A percentile compares a stretch with the other conserved stretches of the same genome.
Conservation (phyloP, 2,797 vertebrate genomes). For the Mus caroli region DNA sequence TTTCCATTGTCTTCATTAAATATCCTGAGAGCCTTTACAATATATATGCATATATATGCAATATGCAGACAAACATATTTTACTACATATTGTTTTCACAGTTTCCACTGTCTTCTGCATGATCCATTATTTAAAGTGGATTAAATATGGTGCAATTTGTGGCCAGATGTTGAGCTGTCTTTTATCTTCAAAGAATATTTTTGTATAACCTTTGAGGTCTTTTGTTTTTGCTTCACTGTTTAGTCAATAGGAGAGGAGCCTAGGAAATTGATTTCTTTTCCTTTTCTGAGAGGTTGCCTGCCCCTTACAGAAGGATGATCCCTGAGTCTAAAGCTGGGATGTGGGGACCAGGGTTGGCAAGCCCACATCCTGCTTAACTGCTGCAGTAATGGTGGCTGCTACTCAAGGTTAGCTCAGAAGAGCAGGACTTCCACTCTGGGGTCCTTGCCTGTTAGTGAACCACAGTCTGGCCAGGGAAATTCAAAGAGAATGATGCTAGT, state of each 20-base stretch:
- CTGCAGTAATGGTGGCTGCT: background rate
- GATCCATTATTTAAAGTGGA: slow-evolving; percentile 43
- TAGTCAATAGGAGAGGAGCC: slow-evolving; percentile 34
- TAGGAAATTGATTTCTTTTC: slow-evolving; percentile 48
- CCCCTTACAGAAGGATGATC: background rate
- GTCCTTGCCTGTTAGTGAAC: background rate
- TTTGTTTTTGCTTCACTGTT: background rate
- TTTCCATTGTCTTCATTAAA: background rate
- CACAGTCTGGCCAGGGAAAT: background rate
- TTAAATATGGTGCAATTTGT: slow-evolving; percentile 48
- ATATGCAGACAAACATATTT: background rate
- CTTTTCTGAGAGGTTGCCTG: slow-evolving; percentile 34
- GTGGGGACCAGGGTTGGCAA: background rate
- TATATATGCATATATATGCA: background rate
- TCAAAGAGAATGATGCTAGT: background rate
- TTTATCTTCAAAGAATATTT: slow-evolving; percentile 57
- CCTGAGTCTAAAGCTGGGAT: background rate
- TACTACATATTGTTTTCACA: background rate
- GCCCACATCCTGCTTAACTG: background rate
- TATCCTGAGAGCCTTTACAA: background rate
- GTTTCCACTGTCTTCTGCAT: background rate
- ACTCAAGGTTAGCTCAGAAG: background rate
- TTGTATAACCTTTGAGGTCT: background rate
- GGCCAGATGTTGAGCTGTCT: slow-evolving; percentile 47
- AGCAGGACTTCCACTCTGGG: background rate